Evolutionary conservation across 2,797 vertebrate species (phyloP).

Genomic region (Taenioides sp.): DNA sequence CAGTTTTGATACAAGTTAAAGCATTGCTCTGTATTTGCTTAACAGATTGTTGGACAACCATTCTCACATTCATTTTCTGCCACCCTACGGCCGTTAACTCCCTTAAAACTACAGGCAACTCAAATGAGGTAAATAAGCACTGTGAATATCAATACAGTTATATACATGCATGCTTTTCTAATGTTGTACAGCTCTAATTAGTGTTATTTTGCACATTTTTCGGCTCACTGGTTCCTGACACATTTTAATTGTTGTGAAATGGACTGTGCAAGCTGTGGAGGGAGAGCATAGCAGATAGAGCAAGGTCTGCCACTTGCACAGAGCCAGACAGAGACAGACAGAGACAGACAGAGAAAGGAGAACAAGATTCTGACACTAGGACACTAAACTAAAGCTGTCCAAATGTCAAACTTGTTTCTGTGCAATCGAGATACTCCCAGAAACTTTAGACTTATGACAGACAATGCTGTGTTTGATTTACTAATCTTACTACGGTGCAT

Average conservation of each 20-base stretch:
- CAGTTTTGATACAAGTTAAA: too few species aligned
- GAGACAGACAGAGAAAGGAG: slow-evolving; percentile 29
- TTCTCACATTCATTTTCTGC: neutral
- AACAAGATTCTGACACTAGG: slow-evolving; percentile 26
- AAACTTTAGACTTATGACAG: slow-evolving; percentile 8
- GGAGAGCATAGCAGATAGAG: slow-evolving; percentile 32
- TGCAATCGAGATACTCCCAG: neutral
- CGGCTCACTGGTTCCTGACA: slow-evolving; percentile 34
- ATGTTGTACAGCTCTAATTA: slow-evolving; percentile 34
- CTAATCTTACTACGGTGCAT: neutral
- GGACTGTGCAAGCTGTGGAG: slow-evolving; percentile 42
- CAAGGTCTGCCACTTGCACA: slow-evolving; percentile 32
- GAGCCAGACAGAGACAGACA: slow-evolving; percentile 27
- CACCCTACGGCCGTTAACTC: neutral
- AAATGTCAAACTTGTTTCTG: slow-evolving; percentile 33
- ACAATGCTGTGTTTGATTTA: slow-evolving; percentile 1
- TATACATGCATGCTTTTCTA: neutral
- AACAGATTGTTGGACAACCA: too few species aligned
- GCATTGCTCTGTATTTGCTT: too few species aligned
- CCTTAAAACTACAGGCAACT: neutral
- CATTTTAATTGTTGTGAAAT: slow-evolving; percentile 58
- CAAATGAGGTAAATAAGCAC: neutral
- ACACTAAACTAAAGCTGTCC: slow-evolving; percentile 27
- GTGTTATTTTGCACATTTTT: slow-evolving; percentile 43
- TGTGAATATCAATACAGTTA: neutral